Evolutionary conservation across 1,140 invertebrate genomes (phyloP), one percentile per base, ranked within the genome.

Genomic region (Euura saliciscinereae): DNA sequence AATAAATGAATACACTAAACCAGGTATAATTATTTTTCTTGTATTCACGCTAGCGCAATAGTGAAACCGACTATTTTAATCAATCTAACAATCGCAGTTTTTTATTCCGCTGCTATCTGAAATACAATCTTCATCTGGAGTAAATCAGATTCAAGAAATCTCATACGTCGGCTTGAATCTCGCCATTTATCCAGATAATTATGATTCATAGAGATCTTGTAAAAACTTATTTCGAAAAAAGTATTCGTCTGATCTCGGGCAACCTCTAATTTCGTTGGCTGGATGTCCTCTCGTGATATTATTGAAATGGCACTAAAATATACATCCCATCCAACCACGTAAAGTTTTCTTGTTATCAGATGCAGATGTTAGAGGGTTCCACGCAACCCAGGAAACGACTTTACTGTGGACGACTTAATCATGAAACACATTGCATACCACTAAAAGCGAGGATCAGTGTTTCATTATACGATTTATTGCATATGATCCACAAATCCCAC

Each of bases 381-480:
- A 59, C 51, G 51, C 51, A n/a, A 59, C 13, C 13, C 51, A 11
- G 51, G 51, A 59, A 28, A 28, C 28, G 28, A 28, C 28, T 28
- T 28, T 28, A 28, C 28, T 28, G 28, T 28, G 28, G 28, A 59
- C 10, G 51, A 59, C 51, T 59, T n/a, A 59, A 59, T 59, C 51
- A 59, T 8, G 51, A 59, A 59, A 59, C 51, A 59, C 51, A 59
- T n/a, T 59, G 51, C 51, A 8, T 59, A 59, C 51, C 51, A n/a
- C 13, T 59, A 59, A 59, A 59, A 11, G 28, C 28, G 28, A 59
- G 13, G 10, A n/a, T 8, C 51, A 59, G 51, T n/a, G 6, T 59
- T 59, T 59, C 51, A 59, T 59, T 8, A 8, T n/a, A n/a, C 51
- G 51, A 59, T 59, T 8, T n/a, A 59, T 28, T 28, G 28, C 28